Evolutionary conservation across 2,888 invertebrate species (phyloP), one percentile per base, ranked within the genome.

Genomic region (Thysanoteuthis rhombus): DNA sequence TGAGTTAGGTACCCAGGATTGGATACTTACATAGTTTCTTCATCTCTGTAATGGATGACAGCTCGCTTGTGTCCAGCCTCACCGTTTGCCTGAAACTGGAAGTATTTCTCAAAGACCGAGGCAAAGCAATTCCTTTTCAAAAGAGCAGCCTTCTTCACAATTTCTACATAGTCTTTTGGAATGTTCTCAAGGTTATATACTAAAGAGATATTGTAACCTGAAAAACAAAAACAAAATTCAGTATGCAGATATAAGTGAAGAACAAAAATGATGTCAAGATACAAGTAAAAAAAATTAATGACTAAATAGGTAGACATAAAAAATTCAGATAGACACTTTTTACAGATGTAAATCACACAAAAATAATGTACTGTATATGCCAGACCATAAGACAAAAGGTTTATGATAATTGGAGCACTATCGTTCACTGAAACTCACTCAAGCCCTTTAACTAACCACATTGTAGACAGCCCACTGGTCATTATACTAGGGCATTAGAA

Each of bases 61-160:
- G 99, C 99, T 96, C 99, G 98, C 97, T 99, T 98, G 96, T 99
- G 98, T 47, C 98, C 98, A 96, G 98, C 98, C 96, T 98, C 98
- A 1, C 99, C 99, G 95, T 98, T 98, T 97, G 99, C 99, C 97
- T 99, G 99, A 97, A 99, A 99, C 97, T 99, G 98, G 97, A 99
- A 99, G 97, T 99, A 99, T 97, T 99, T 99, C 98, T 99, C 99
- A 97, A 99, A 99, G 94, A 99, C 99, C 36, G 99, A 99, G 92
- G 99, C 99, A 97, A 99, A 99, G 97, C 99, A 99, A 97, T 99
- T 99, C 96, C 99, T 98, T 97, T 99, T 99, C 94, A 99, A 97
- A 93, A 99, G 98, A 39, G 99, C 99, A 95, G 99, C 98, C 97
- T 98, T 99, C 97, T 98, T 98, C 95, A 99, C 99, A 96, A 99